Base-by-base conservation (phyloP, 1,140 invertebrate genomes). In the Monomorium pharaonis region DNA sequence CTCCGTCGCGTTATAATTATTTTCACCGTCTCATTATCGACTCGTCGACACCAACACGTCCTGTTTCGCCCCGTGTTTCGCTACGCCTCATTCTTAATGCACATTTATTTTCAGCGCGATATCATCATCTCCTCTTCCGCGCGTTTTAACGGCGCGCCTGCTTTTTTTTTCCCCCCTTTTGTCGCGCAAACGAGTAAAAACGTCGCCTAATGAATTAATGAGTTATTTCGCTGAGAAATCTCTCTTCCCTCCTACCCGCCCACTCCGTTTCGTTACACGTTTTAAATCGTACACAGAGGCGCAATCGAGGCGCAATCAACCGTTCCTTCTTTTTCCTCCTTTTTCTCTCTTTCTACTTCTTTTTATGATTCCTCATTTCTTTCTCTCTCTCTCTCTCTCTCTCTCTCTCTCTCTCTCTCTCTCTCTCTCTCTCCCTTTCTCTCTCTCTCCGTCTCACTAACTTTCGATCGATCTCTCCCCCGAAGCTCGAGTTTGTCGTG, bases 401-500 rank as follows among this genome's bases (percentile, higher is more conserved):
- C n/a, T 70, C 49, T 78, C 47, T 65, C 33, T 65, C n/a, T 76
- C 54, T 47, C 56, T 72, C 72, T 76, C 24, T 69, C 3, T 42
- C 47, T 65, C 6, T 54, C 58, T 51, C 24, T 37, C 14, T 49
- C 47, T 49, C 47, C 54, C 16, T 54, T 60, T 67, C 30, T 24
- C 14, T 56, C 30, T 80, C 21, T 69, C 63, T 51, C 30, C 62
- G n/a, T 21, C 56, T 86, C n/a, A 24, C 63, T 44, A 69, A 54
- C 42, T 27, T 54, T 75, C 54, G 51, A 87, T 77, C 54, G 49
- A 49, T 88, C 42, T 69, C 42, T 67, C 24, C 37, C 47, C 37
- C 60, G 62, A 54, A 84, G 70, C 30, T 76, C 70, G 58, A 77
- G 60, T 89, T 81, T 84, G 76, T 74, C 30, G 47, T 49, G 30